Base-by-base conservation (phyloP, 2,888 invertebrate species). In the Sminthurinus aureus region DNA sequence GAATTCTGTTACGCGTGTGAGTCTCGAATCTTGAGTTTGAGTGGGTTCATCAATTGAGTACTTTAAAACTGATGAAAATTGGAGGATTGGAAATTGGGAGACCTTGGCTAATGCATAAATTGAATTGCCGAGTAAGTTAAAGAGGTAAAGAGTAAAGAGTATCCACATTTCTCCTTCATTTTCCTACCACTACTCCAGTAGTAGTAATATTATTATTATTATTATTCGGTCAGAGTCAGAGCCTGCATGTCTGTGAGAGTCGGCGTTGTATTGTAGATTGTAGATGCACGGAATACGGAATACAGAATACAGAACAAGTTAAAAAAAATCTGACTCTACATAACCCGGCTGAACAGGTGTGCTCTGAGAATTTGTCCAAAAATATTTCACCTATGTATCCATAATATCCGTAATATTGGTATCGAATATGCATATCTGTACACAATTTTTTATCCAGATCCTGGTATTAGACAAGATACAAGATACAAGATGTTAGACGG, bases 301-400 rank as follows among this genome's bases (percentile, higher is more conserved):
- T 75, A 18, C 13, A 75, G 51, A 75, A 22, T 15, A 74, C 38
- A 38, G 38, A 38, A 74, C 12, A 74, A 76, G 22, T 50, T 50
- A 58, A 76, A 76, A 50, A 51, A 51, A 51, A 76, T 76, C 58
- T 15, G n/a, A 20, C 58, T 78, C 64, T 79, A 64, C 69, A 50
- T 75, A 81, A 81, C 69, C 71, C 77, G 51, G 69, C 80, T 73
- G 84, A 84, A 84, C 84, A 84, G 84, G 84, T 84, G 84, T 84
- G 84, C 84, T 20, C 38, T 22, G 80, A 58, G 69, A 66, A 81
- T 74, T 81, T 81, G 74, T 74, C 74, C 81, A 74, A 81, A 74
- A 81, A 24, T 24, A 74, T 74, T 66, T 58, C 67, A 38, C 64
- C 81, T 81, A 81, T 81, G 64, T 81, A 64, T 74, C 4, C n/a